Conservation (phyloP, 2,113 vertebrate genomes). For the Percopsis transmontana region DNA sequence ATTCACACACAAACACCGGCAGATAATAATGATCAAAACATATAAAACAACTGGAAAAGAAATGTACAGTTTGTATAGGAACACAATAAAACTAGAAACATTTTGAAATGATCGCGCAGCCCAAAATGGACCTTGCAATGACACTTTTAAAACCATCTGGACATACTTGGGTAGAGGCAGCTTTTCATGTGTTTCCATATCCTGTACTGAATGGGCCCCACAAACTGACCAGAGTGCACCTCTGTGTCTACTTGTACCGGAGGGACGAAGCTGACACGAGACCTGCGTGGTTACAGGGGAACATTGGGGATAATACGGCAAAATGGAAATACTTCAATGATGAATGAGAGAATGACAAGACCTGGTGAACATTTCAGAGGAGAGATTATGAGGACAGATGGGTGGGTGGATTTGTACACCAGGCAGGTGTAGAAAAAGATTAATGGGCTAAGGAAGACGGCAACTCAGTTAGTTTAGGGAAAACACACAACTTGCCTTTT, state of each 20-base stretch:
- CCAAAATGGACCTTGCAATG: too few species aligned
- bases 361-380: background rate
- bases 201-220: slow-evolving; percentile 79
- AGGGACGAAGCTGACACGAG: slow-evolving; percentile 68
- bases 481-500: slow-evolving; percentile 69
- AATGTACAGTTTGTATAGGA: too few species aligned
- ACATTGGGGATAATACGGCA: background rate
- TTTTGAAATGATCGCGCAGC: too few species aligned
- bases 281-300: slow-evolving; percentile 53
- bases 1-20: too few species aligned
- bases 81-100: too few species aligned
- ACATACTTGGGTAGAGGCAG: slow-evolving; percentile 78
- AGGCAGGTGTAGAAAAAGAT: slow-evolving; percentile 12
- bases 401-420: background rate
- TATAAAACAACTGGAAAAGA: too few species aligned
- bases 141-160: too few species aligned
- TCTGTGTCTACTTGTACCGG: slow-evolving; percentile 66
- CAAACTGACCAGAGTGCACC: slow-evolving; percentile 68
- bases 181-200: slow-evolving; percentile 81
- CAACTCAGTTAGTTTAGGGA: background rate
- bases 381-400: background rate
- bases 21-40: too few species aligned
- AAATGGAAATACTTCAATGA: background rate
- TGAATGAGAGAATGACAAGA: slow-evolving; percentile 7
- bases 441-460: background rate